Conservation (phyloP, 1,140 invertebrate genomes). For the Sitophilus oryzae region DNA sequence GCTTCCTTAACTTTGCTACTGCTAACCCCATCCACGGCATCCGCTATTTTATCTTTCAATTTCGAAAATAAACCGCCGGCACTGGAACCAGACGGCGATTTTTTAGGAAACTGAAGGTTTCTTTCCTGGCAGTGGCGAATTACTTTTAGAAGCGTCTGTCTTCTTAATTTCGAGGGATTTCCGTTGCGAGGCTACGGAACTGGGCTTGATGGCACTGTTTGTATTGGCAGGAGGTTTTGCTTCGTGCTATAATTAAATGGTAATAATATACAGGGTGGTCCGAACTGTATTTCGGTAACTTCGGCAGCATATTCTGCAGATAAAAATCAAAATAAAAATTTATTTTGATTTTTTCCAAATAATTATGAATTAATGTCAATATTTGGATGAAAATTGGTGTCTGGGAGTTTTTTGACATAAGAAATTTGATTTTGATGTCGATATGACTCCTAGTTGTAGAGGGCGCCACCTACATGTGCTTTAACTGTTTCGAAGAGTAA, state of each 20-base stretch:
- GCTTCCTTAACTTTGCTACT: constrained; percentile 32
- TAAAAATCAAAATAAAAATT: too few species aligned
- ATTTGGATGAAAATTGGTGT: too few species aligned
- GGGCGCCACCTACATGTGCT: too few species aligned
- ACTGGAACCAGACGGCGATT: constrained; percentile 53
- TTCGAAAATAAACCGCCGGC: constrained; percentile 50
- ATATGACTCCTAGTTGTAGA: too few species aligned
- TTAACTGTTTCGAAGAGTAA: too few species aligned
- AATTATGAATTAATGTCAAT: too few species aligned
- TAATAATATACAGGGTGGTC: too few species aligned
- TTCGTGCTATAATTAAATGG: constrained; percentile 11
- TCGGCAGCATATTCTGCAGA: too few species aligned
- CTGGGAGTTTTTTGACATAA: too few species aligned
- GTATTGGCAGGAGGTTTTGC: constrained; percentile 17
- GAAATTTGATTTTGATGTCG: too few species aligned
- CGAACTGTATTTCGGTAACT: too few species aligned
- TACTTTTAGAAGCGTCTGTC: constrained; percentile 38
- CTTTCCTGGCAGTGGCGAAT: constrained; percentile 44
- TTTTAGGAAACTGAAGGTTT: constrained; percentile 58
- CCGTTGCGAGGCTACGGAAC: constrained; percentile 47
- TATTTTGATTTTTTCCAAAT: too few species aligned
- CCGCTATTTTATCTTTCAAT: constrained; percentile 52
- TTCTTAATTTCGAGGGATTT: constrained; percentile 47
- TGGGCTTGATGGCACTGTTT: constrained; percentile 28
- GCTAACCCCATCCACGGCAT: constrained; percentile 39